Base-by-base conservation (phyloP, 2,888 invertebrate species). In the Lampropteryx suffumata region DNA sequence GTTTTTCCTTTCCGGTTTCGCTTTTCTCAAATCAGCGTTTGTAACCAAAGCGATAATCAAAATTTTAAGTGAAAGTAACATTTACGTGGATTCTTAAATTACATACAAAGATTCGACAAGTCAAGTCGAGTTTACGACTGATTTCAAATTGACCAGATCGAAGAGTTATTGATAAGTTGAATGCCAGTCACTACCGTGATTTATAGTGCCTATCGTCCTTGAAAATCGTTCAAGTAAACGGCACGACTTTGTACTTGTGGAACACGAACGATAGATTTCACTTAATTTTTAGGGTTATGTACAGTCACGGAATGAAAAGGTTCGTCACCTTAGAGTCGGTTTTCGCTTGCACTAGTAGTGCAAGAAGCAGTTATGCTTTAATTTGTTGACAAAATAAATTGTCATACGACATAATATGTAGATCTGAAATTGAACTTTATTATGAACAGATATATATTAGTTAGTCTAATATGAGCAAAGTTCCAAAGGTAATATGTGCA, bases 101-200 rank as follows among this genome's bases (percentile, higher is more conserved):
- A 11, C 2, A 30, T 21, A 33, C 11, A 11, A 41, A 28, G 27
- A 13, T 50, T 42, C n/a, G n/a, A 39, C 32, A 33, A 30, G 7
- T n/a, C 24, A 44, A 29, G n/a, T 12, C 8, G 10, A 32, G 33
- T 43, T 55, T 49, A 51, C 44, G 48, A 43, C 33, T 39, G 35
- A 21, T 32, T 39, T 49, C 27, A 49, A 50, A 57, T 51, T 57
- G 46, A 40, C 53, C 48, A 35, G 36, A 46, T 46, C 36, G 27
- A 35, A 24, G 46, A 40, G 41, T 51, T 55, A 55, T 55, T 53
- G 48, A 46, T 50, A 53, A 50, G 39, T 41, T 21, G 24, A 52
- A 45, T 3, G 53, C 12, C 26, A 48, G 24, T 43, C 28, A 50
- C 35, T 52, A 12, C 26, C 36, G 45, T 43, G 43, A 30, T 55